These are phyloP conservation scores for Telmatochromis bifrenatus DNA, from an alignment of 2,113 vertebrate genomes.

Conservation along the genomic window DNA sequence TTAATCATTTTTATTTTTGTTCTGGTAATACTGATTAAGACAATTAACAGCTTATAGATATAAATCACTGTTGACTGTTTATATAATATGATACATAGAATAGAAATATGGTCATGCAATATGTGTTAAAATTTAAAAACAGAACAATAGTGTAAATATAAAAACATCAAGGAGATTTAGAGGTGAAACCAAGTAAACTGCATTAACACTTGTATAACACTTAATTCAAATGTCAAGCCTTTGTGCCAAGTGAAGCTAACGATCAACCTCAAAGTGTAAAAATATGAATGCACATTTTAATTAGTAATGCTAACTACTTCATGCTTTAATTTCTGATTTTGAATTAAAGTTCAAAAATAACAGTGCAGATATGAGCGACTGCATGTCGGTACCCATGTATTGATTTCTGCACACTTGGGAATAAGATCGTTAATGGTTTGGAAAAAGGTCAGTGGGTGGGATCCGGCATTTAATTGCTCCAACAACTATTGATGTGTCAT, in stretches of 20 bases:
- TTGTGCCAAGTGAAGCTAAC: background rate
- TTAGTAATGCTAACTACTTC: background rate
- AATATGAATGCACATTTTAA: background rate
- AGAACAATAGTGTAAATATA: background rate
- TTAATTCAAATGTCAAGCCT: background rate
- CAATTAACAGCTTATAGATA: background rate
- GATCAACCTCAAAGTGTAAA: background rate
- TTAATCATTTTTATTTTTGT: background rate
- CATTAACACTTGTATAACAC: background rate
- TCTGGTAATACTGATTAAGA: background rate
- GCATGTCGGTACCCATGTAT: background rate
- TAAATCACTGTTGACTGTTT: background rate
- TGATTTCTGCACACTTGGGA: constrained; percentile 7
- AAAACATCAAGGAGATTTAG: background rate
- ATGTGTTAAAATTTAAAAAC: background rate
- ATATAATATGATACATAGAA: background rate
- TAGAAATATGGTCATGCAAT: background rate
- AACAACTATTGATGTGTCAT: constrained; percentile 15
- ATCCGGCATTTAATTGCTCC: constrained; percentile 11
- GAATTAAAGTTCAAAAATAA: background rate
- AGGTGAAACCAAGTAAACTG: background rate
- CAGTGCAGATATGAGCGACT: background rate
- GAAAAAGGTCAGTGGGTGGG: background rate
- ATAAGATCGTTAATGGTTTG: constrained; percentile 10
- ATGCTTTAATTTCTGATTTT: background rate